Evolutionary conservation across 2,113 vertebrate species (phyloP).

Genomic region (Prinia subflava): DNA sequence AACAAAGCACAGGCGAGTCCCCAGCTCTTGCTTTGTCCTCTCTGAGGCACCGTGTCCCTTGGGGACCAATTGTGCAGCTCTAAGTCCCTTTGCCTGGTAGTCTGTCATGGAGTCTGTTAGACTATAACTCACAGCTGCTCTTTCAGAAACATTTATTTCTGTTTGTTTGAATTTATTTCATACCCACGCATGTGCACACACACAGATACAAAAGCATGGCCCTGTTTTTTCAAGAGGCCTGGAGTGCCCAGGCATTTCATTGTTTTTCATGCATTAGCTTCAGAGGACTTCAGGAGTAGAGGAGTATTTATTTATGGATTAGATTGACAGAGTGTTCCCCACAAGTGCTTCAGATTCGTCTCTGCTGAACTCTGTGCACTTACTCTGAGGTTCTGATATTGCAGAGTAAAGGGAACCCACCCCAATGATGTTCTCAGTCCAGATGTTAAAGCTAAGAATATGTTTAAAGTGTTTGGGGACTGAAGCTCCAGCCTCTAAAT

Average conservation of each 20-base stretch:
- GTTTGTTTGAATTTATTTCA: not conserved
- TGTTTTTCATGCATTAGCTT: constrained; percentile 25
- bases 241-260: not conserved
- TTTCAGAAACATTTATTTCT: constrained; percentile 16
- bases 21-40: constrained; percentile 24
- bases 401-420: not conserved
- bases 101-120: constrained; percentile 2
- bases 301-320: constrained; percentile 38
- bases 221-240: not conserved
- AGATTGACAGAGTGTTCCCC: constrained; percentile 1
- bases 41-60: not conserved
- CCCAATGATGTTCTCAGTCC: not conserved
- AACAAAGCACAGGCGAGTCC: constrained; percentile 18
- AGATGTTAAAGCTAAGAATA: not conserved
- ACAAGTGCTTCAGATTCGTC: constrained; percentile 4
- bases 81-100: constrained; percentile 37
- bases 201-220: not conserved
- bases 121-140: constrained; percentile 25
- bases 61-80: constrained; percentile 53
- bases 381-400: not conserved
- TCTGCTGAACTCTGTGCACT: not conserved
- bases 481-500: constrained; percentile 26
- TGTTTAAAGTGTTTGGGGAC: not conserved
- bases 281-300: constrained; percentile 2
- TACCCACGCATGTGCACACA: accelerated